These are phyloP conservation scores for Tinea semifulvella DNA, from an alignment of 2,888 invertebrate genomes.

Conservation along the genomic window DNA sequence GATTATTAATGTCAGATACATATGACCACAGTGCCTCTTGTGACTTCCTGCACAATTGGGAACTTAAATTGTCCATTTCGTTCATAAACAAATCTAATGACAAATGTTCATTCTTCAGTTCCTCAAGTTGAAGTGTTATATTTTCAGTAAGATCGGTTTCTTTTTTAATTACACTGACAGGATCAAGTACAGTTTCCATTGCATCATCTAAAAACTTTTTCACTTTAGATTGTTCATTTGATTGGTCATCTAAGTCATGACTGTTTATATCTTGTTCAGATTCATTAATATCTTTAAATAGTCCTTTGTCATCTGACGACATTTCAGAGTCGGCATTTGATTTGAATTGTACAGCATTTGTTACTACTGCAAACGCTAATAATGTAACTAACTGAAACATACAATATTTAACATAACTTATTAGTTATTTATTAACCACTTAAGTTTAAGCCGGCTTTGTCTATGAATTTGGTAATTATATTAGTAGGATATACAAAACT, in stretches of 20 bases:
- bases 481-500: too few species aligned
- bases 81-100: constrained; percentile 47
- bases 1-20: constrained; percentile 49
- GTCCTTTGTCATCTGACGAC: constrained; percentile 44
- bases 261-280: constrained; percentile 44
- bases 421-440: too few species aligned
- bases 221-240: constrained; percentile 39
- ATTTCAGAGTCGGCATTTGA: constrained; percentile 50
- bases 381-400: constrained; percentile 3
- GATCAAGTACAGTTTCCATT: constrained; percentile 47
- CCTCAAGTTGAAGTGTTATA: constrained; percentile 40
- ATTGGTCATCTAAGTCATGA: constrained; percentile 42
- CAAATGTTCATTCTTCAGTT: constrained; percentile 38
- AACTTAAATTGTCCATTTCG: constrained; percentile 52
- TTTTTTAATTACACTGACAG: constrained; percentile 34
- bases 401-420: too few species aligned
- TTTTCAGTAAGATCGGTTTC: constrained; percentile 34
- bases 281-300: constrained; percentile 27
- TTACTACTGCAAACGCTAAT: not conserved
- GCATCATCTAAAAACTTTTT: constrained; percentile 52
- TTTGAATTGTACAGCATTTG: constrained; percentile 31
- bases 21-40: constrained; percentile 54
- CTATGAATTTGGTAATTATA: too few species aligned
- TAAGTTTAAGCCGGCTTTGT: too few species aligned
- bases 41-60: constrained; percentile 52